Evolutionary conservation across 2,113 vertebrate genomes (phyloP), one percentile per base, ranked within the genome.

Genomic region (Chlamydotis undulata): DNA sequence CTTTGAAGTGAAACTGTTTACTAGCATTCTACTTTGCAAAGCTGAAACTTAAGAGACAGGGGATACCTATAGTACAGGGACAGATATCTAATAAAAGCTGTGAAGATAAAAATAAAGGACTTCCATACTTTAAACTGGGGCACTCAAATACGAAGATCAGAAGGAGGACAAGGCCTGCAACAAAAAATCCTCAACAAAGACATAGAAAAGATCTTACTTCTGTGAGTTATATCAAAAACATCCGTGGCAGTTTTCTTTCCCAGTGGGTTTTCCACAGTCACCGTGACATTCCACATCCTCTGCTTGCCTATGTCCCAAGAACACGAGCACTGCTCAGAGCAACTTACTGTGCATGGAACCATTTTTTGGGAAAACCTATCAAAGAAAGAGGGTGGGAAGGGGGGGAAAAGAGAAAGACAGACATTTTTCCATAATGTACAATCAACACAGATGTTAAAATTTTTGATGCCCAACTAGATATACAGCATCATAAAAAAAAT

Each of bases 181-280:
- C 14, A 90, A 74, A 65, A 75, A 55, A 4, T 1, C 6, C 4
- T 37, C 35, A 87, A 57, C 7, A 84, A 87, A 73, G 37, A 61
- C 31, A 45, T 0, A 73, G 50, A 52, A 69, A 83, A 91, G 26
- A 10, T 26, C 98, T 98, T 96, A 98, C 98, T 94, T 97, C 91
- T 97, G 35, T 97, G 90, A 63, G 92, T 55, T 73, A 97, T 61
- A 83, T 97, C 68, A 91, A 98, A 97, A 64, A 45, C 11, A 64
- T 96, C 39, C 12, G 2, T 73, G 71, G 94, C 90, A 29, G 88
- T 92, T 88, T 92, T 96, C 50, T 90, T 95, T 69, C 98, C 97
- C 23, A 98, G 60, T 7, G 49, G 4, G 52, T 98, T 98, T 96
- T 96, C 90, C 69, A 97, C 93, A 21, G 49, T 74, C 85, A 98